A percentile compares a stretch with the other conserved stretches of the same genome.
Evolutionary conservation across 2,888 invertebrate species (phyloP).

Genomic region (Thymelicus sylvestris): DNA sequence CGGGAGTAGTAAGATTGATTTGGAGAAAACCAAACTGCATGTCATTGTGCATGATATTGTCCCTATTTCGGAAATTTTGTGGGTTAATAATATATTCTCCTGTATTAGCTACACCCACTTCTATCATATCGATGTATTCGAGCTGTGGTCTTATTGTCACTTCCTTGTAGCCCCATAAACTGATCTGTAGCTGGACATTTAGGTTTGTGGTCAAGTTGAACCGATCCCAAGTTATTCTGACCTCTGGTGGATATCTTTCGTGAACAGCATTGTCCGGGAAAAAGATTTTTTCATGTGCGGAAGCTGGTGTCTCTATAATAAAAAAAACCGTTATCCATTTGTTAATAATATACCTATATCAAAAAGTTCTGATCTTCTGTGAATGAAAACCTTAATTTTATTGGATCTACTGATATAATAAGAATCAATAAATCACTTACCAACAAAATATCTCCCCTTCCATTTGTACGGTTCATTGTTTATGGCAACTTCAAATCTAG

Average conservation of each 20-base stretch:
- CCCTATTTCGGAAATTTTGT: slow-evolving; percentile 87
- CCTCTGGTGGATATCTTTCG: slow-evolving; percentile 88
- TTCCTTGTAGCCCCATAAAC: slow-evolving; percentile 96
- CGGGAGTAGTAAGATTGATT: slow-evolving; percentile 93
- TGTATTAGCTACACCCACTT: slow-evolving; percentile 86
- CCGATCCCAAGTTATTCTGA: slow-evolving; percentile 93
- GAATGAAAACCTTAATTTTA: no score
- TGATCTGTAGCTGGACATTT: slow-evolving; percentile 91
- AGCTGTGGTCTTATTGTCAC: slow-evolving; percentile 92
- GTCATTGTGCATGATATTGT: slow-evolving; percentile 88
- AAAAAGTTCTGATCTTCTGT: no score
- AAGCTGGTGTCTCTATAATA: slow-evolving; percentile 92
- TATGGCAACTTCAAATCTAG: slow-evolving; percentile 93
- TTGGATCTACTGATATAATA: no score
- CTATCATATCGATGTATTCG: slow-evolving; percentile 91
- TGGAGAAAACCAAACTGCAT: slow-evolving; percentile 94
- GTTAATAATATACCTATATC: no score
- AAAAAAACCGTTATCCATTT: not conserved
- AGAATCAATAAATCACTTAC: slow-evolving; percentile 78
- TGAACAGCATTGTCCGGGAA: slow-evolving; percentile 90
- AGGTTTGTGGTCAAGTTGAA: slow-evolving; percentile 93
- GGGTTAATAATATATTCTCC: slow-evolving; percentile 91
- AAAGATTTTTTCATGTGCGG: slow-evolving; percentile 93
- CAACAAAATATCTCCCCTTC: slow-evolving; percentile 96
- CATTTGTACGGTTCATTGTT: slow-evolving; percentile 94